Conservation (phyloP, 2,888 invertebrate species). For the Meganola albula region DNA sequence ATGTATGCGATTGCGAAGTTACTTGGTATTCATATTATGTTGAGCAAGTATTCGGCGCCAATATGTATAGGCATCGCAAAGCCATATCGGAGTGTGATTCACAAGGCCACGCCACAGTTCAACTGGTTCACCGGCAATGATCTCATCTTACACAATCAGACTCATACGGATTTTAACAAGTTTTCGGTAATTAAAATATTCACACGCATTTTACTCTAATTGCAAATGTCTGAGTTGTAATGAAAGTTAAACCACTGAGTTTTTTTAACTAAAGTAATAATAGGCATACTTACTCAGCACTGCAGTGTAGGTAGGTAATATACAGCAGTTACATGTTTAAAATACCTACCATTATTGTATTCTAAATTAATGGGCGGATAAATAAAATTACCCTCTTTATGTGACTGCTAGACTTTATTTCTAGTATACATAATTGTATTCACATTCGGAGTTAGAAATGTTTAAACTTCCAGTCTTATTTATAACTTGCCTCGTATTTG, state of each 20-base stretch:
- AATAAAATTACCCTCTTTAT: too few relatives aligned
- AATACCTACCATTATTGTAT: too few relatives aligned
- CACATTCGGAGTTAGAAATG: constrained; percentile 28
- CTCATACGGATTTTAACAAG: constrained; percentile 28
- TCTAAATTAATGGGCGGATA: too few relatives aligned
- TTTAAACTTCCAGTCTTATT: constrained; percentile 39
- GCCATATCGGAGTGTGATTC: constrained; percentile 68
- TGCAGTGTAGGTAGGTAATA: too few relatives aligned
- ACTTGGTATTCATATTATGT: constrained; percentile 11
- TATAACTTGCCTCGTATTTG: constrained; percentile 42
- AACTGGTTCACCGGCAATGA: constrained; percentile 61
- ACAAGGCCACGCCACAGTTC: constrained; percentile 66
- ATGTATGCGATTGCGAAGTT: too few relatives aligned
- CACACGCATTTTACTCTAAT: neutral
- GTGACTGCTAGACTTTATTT: too few relatives aligned
- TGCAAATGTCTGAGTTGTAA: too few relatives aligned
- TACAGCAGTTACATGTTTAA: too few relatives aligned
- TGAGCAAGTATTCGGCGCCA: constrained; percentile 41
- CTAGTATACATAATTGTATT: constrained; percentile 15
- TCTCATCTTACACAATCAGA: constrained; percentile 52
- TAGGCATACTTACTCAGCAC: too few relatives aligned
- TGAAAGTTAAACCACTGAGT: too few relatives aligned
- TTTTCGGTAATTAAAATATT: constrained; percentile 16
- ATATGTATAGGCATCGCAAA: constrained; percentile 37
- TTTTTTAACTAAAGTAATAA: too few relatives aligned